Conservation (phyloP, 2,113 vertebrate species). For the Paraplagusia blochii region DNA sequence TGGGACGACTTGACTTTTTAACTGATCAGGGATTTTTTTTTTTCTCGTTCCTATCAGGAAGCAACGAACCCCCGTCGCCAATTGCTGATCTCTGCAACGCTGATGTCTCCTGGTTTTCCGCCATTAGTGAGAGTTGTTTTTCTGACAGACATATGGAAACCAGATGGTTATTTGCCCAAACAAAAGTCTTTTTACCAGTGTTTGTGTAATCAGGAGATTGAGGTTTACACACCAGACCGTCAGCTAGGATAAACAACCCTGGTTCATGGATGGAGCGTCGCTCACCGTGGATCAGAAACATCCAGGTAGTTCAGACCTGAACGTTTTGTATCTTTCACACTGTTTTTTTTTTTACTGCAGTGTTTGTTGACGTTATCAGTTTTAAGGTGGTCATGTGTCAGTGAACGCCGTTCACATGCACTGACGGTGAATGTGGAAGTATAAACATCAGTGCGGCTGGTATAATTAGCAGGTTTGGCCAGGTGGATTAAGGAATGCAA, state of each 20-base stretch:
- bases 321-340: slow-evolving; percentile 6
- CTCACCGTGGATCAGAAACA: slow-evolving; percentile 24
- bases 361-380: slow-evolving; percentile 31
- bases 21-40: slow-evolving; percentile 24
- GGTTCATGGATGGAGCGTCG: slow-evolving; percentile 7
- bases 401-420: slow-evolving; percentile 20
- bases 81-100: slow-evolving; percentile 30
- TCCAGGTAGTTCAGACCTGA: slow-evolving; percentile 10
- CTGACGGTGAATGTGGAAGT: slow-evolving; percentile 14
- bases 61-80: slow-evolving; percentile 28
- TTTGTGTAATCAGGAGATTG: slow-evolving; percentile 50
- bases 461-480: slow-evolving; percentile 24
- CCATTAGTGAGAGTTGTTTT: slow-evolving; percentile 40
- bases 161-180: slow-evolving; percentile 63
- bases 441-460: slow-evolving; percentile 19
- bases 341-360: slow-evolving; percentile 22
- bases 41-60: slow-evolving; percentile 36
- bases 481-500: slow-evolving; percentile 62
- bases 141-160: slow-evolving; percentile 65
- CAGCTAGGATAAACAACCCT: slow-evolving; percentile 46
- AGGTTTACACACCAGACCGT: slow-evolving; percentile 41
- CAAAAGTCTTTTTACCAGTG: slow-evolving; percentile 33
- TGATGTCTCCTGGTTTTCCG: slow-evolving; percentile 49
- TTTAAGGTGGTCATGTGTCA: slow-evolving; percentile 21
- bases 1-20: slow-evolving; percentile 15